Evolutionary conservation across 1,140 invertebrate genomes (phyloP).

Genomic region (Scaptomyza hsui): DNA sequence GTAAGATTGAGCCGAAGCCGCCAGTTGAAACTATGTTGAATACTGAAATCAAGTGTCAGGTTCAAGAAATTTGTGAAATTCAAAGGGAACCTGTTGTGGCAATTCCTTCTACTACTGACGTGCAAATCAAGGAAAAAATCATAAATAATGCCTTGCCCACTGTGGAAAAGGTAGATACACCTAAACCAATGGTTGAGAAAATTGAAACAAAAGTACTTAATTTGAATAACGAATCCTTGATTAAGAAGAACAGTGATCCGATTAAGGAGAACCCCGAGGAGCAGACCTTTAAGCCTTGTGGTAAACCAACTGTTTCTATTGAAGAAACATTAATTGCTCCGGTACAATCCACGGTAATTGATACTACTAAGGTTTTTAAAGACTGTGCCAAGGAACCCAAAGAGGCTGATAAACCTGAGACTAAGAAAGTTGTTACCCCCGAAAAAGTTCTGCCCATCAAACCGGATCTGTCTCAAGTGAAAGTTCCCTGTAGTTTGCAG

Average conservation of each 20-base stretch:
- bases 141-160: background rate
- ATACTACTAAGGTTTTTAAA: background rate
- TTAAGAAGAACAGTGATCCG: background rate
- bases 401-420: constrained; percentile 11
- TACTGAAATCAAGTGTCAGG: background rate
- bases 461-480: background rate
- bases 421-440: background rate
- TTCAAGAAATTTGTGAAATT: background rate
- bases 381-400: constrained; percentile 13
- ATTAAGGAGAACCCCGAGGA: background rate
- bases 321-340: background rate
- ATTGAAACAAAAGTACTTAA: constrained; percentile 3
- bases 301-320: background rate
- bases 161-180: background rate
- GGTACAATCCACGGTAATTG: background rate
- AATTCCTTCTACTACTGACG: background rate
- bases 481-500: background rate
- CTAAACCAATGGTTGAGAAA: constrained; percentile 4
- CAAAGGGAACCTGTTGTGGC: background rate
- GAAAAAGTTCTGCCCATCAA: constrained; percentile 6
- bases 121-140: constrained; percentile 2
- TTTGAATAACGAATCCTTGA: constrained; percentile 1
- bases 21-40: background rate
- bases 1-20: constrained; percentile 30
- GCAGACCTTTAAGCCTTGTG: background rate